Evolutionary conservation across 2,113 vertebrate species (phyloP).

Genomic region (Oreochromis spilurus): DNA sequence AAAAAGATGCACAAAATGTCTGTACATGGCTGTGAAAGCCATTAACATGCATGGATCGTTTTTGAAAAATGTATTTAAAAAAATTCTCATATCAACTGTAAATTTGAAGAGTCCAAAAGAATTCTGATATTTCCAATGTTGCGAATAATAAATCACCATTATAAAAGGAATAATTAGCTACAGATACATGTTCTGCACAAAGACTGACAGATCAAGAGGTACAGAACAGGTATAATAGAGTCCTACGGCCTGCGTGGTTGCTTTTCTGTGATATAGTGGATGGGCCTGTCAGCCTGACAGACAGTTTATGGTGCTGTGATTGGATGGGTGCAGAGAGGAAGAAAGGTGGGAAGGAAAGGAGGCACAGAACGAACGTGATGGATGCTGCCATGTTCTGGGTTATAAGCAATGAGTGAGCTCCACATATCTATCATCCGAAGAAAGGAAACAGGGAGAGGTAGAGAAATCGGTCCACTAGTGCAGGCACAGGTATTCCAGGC

Average conservation of each 20-base stretch:
- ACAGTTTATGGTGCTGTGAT: slow-evolving; percentile 40
- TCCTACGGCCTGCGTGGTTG: slow-evolving; percentile 36
- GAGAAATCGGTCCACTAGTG: not conserved
- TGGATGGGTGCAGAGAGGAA: slow-evolving; percentile 10
- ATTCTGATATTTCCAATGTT: not conserved
- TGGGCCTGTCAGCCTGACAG: slow-evolving; percentile 57
- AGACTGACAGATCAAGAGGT: not conserved
- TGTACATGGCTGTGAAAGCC: not conserved
- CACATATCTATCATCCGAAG: slow-evolving; percentile 46
- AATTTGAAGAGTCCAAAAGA: not conserved
- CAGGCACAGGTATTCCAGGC: not conserved
- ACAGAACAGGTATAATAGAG: slow-evolving; percentile 70
- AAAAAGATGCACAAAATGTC: not conserved
- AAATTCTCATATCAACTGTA: not conserved
- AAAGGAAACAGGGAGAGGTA: not conserved
- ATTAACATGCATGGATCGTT: not conserved
- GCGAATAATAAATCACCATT: not conserved
- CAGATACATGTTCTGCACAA: not conserved
- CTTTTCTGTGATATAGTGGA: slow-evolving; percentile 51
- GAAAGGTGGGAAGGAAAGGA: not conserved
- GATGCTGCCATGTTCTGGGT: slow-evolving; percentile 39
- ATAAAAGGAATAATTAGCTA: not conserved
- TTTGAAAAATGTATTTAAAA: not conserved
- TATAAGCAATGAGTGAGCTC: slow-evolving; percentile 48
- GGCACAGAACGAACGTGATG: slow-evolving; percentile 40